Evolutionary conservation across 2,113 vertebrate genomes (phyloP).

Genomic region (Dasypus novemcinctus): DNA sequence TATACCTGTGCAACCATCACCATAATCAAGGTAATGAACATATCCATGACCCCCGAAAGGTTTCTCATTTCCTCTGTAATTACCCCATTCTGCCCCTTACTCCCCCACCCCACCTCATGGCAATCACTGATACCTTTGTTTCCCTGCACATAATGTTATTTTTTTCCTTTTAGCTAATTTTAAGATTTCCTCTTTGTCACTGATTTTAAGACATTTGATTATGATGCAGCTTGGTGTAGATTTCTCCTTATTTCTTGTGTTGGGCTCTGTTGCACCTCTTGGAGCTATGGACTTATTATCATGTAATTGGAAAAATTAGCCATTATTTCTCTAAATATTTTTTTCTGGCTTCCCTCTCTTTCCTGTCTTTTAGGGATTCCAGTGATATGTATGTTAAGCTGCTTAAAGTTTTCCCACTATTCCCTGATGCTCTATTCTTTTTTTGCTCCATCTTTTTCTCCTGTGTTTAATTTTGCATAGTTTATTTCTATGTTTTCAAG

Average conservation of each 20-base stretch:
- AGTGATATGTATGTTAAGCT: background rate
- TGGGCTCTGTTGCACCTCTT: background rate
- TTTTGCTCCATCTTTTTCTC: background rate
- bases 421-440: background rate
- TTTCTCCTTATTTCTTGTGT: background rate
- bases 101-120: too few species aligned
- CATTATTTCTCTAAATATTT: background rate
- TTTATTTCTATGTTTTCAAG: background rate
- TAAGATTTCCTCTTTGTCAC: background rate
- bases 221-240: background rate
- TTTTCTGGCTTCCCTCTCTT: background rate
- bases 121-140: background rate
- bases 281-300: background rate
- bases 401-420: background rate
- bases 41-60: background rate
- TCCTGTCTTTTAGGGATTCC: background rate
- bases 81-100: background rate
- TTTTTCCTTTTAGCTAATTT: background rate
- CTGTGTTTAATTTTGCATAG: background rate
- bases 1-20: background rate
- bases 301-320: background rate
- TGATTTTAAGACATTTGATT: constrained; percentile 10
- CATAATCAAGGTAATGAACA: background rate
- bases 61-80: background rate
- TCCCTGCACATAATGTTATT: background rate